These are phyloP conservation scores for Amphipyra berbera DNA, from an alignment of 2,888 invertebrate species.

Conservation along the genomic window DNA sequence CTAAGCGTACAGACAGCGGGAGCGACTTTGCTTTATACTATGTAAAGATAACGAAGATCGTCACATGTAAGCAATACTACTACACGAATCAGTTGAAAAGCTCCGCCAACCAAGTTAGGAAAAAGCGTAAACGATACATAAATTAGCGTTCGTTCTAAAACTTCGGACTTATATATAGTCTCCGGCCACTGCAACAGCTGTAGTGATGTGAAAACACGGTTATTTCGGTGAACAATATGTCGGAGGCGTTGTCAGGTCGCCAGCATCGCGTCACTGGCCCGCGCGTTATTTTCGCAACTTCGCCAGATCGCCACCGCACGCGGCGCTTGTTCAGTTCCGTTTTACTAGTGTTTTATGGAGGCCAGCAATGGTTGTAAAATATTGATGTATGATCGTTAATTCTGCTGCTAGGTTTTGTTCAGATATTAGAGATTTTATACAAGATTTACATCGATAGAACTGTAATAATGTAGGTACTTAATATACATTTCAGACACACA, in stretches of 20 bases:
- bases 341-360: constrained; percentile 67
- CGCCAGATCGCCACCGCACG: constrained; percentile 55
- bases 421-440: no score
- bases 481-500: no score
- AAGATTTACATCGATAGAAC: no score
- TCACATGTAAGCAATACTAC: no score
- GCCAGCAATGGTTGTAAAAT: constrained; percentile 53
- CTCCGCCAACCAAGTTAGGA: constrained; percentile 49
- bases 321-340: constrained; percentile 53
- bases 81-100: not conserved
- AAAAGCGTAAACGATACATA: constrained; percentile 51
- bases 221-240: constrained; percentile 80
- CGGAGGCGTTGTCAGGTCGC: constrained; percentile 77
- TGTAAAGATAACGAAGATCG: no score
- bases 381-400: constrained; percentile 34
- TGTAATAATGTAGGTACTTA: no score
- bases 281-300: constrained; percentile 75
- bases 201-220: constrained; percentile 69
- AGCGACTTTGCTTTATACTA: no score
- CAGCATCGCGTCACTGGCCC: constrained; percentile 73
- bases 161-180: constrained; percentile 59
- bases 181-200: constrained; percentile 65
- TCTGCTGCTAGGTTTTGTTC: constrained; percentile 18
- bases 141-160: constrained; percentile 52
- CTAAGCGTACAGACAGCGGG: no score